Evolutionary conservation across 2,888 invertebrate species (phyloP).

Genomic region (Molanna angustata): DNA sequence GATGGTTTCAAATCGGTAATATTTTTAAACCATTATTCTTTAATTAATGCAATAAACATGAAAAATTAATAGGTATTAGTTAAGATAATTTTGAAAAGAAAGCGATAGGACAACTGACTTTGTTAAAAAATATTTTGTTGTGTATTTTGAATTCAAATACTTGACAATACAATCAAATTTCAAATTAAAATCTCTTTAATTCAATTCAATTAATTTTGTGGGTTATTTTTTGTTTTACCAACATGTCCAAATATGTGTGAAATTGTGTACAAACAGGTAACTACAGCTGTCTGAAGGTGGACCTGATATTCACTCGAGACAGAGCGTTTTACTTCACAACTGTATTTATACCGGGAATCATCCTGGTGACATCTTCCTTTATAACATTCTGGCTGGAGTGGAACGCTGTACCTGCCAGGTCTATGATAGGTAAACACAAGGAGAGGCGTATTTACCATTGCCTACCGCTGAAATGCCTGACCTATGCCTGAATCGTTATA

Average conservation of each 20-base stretch:
- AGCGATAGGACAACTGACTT: no score
- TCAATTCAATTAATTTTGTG: no score
- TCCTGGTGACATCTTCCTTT: conserved; percentile 81
- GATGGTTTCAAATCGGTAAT: no score
- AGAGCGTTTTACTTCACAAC: conserved; percentile 89
- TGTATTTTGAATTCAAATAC: no score
- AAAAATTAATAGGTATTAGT: no score
- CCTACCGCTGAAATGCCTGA: neutral
- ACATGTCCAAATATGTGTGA: neutral
- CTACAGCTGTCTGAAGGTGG: conserved; percentile 86
- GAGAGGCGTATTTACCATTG: no score
- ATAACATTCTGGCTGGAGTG: conserved; percentile 91
- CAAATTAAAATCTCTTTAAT: no score
- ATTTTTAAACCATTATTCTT: no score
- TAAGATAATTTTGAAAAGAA: no score
- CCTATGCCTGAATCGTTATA: conserved; percentile 8
- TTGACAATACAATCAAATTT: no score
- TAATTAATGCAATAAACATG: no score
- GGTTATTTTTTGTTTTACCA: neutral
- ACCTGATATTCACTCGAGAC: conserved; percentile 84
- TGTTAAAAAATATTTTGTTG: no score
- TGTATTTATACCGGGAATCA: conserved; percentile 87
- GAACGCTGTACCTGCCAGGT: conserved; percentile 86
- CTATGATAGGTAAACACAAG: conserved; percentile 78
- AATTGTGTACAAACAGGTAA: conserved; percentile 58